Base-by-base conservation (phyloP, 2,888 invertebrate species). In the Drosophila dives region DNA sequence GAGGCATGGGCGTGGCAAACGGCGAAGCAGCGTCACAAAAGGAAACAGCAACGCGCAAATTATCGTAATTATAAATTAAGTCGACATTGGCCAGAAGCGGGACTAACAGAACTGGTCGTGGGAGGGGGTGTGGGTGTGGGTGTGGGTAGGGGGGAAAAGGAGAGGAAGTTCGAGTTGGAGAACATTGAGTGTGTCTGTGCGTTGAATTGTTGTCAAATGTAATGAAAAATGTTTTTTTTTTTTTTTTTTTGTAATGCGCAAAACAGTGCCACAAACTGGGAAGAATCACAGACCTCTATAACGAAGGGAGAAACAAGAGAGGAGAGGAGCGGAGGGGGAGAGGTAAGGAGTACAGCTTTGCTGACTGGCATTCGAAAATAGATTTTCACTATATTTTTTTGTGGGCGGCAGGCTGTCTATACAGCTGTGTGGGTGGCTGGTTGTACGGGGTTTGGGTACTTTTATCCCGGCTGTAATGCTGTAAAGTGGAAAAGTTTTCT, bases 31-130 rank as follows among this genome's bases (percentile, higher is more conserved):
- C 76, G 71, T 75, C 88, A 86, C 86, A 86, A 86, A 86, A 88
- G 85, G 89, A 86, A 86, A 86, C 88, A 89, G 85, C 84, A 86
- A 87, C 88, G 89, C 85, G 83, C 89, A 86, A 86, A 86, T 86
- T 86, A 86, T 86, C 86, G 86, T 86, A 86, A 86, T 86, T 86
- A 86, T 86, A 86, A 86, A 86, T 86, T 86, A 86, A 86, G 86
- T 90, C 89, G 90, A 88, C 86, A 75, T 90, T 61, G 88, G 85
- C 77, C 82, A 77, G 62, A 53, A 38, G 60, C 55, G 59, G 32
- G 40, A 42, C 66, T 45, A 29, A 45, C 34, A 34, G 63, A 71
- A 72, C 71, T 75, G 77, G 70, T 74, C n/a, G 29, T 11, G 29
- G 8, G 10, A 26, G 29, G 12, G 29, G 8, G 10, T n/a, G n/a